Evolutionary conservation across 1,140 invertebrate species (phyloP).

Genomic region (Scaptodrosophila lebanonensis): DNA sequence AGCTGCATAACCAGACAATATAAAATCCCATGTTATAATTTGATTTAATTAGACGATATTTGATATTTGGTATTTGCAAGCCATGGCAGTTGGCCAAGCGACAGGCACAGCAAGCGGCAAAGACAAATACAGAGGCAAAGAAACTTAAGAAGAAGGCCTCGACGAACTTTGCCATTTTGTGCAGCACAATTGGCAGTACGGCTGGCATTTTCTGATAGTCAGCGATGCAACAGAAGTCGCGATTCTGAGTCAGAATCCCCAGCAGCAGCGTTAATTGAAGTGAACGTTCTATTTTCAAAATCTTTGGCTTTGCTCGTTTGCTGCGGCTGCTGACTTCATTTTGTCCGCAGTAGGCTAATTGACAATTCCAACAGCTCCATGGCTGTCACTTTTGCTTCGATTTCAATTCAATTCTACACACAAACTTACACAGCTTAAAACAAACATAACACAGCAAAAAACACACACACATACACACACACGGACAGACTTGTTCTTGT

Average conservation of each 20-base stretch:
- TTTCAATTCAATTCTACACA: slow-evolving; percentile 16
- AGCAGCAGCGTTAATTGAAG: slow-evolving; percentile 30
- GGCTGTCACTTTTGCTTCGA: slow-evolving; percentile 14
- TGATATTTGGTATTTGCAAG: too few species aligned
- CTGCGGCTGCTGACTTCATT: slow-evolving; percentile 21
- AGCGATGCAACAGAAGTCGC: slow-evolving; percentile 9
- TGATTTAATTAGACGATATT: slow-evolving; percentile 20
- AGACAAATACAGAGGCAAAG: neutral
- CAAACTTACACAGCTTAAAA: too few species aligned
- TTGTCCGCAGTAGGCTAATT: slow-evolving; percentile 49
- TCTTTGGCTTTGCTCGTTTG: too few species aligned
- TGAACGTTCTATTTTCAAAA: slow-evolving; percentile 67
- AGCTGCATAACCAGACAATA: slow-evolving; percentile 70
- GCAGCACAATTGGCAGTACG: slow-evolving; percentile 36
- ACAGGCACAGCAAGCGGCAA: slow-evolving; percentile 5
- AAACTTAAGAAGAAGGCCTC: slow-evolving; percentile 43
- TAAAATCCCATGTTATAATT: slow-evolving; percentile 62
- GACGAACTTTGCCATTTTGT: slow-evolving; percentile 60
- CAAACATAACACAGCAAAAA: too few species aligned
- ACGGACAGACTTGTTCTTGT: slow-evolving; percentile 3
- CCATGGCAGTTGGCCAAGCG: slow-evolving; percentile 14
- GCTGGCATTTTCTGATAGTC: slow-evolving; percentile 46
- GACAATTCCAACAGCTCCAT: slow-evolving; percentile 36
- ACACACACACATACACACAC: slow-evolving; percentile 3
- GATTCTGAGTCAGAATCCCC: neutral